These are phyloP conservation scores for Tholera decimalis DNA, from an alignment of 2,888 invertebrate genomes.

Conservation along the genomic window DNA sequence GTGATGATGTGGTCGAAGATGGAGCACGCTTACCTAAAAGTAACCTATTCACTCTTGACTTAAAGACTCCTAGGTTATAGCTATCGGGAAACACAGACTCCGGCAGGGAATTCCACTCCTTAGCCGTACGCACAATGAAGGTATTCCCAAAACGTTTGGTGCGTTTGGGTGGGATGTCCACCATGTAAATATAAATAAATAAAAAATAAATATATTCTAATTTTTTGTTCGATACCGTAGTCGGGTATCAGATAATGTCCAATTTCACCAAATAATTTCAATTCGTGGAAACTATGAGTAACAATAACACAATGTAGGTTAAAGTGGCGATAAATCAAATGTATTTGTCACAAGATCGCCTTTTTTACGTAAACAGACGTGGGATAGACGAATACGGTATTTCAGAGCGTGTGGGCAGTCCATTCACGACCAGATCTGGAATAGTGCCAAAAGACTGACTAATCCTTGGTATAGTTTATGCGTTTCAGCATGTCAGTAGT, in stretches of 20 bases:
- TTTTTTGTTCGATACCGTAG: not conserved
- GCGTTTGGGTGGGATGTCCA: no score
- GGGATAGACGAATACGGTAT: slow-evolving; percentile 21
- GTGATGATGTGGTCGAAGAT: no score
- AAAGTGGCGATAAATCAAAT: slow-evolving; percentile 45
- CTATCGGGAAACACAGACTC: no score
- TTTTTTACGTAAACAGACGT: slow-evolving; percentile 41
- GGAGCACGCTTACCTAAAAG: no score
- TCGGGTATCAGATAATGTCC: not conserved
- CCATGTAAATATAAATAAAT: no score
- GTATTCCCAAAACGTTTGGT: no score
- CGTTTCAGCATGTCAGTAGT: not conserved
- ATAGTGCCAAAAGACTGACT: slow-evolving; percentile 40
- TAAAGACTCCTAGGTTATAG: no score
- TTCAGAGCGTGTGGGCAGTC: slow-evolving; percentile 52
- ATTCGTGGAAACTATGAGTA: not conserved
- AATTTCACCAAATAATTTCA: not conserved
- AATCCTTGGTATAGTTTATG: not conserved
- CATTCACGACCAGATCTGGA: slow-evolving; percentile 56
- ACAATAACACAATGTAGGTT: slow-evolving; percentile 18
- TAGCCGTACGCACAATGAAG: no score
- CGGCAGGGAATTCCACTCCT: no score
- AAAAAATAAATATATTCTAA: no score
- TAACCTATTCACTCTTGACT: no score
- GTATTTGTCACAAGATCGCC: slow-evolving; percentile 40